Base-by-base conservation (phyloP, 1,140 invertebrate genomes). In the Leptestheria dahalacensis region DNA sequence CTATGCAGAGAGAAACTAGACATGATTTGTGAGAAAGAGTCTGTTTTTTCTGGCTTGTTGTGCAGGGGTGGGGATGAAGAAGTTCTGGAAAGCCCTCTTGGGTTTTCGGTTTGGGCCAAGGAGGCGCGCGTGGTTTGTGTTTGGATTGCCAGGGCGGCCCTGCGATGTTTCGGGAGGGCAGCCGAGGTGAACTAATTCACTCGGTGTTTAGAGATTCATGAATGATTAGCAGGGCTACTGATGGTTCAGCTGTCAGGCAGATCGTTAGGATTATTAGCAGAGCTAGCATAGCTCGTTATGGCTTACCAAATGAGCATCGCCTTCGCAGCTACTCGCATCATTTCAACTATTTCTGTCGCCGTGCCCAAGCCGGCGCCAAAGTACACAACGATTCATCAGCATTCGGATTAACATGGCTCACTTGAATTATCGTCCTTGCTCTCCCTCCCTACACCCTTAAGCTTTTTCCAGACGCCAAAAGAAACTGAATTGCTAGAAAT, bases 261-360 rank as follows among this genome's bases (percentile, higher is more conserved):
- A 55, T 55, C 53, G 33, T 55, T 55, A 55, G 53, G 53, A 55
- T 55, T 55, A 55, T 55, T 55, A 55, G 53, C 52, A 54, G 23
- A 54, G 52, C 25, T n/a, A 23, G 28, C 53, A 55, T 55, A 55
- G 53, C 53, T 55, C 53, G 53, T 55, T 55, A 55, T 33, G 53
- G 53, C 53, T 55, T 55, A 55, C 26, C 53, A 55, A 55, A 55
- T 55, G 53, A 55, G 53, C 53, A 55, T 26, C 53, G 33, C 33
- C 33, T 41, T 41, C 33, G 33, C 33, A 41, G 33, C 33, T 41
- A 41, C 33, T 41, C 33, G 33, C 33, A 41, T 41, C 33, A 15
- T 6, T 41, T 41, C 6, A 41, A 41, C 33, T 41, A 41, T 41
- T 41, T 41, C 33, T 41, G 33, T 41, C 33, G 15, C 6, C 33